These are phyloP conservation scores for Xerus rutilus DNA, from an alignment of 2,797 vertebrate species.

Conservation along the genomic window DNA sequence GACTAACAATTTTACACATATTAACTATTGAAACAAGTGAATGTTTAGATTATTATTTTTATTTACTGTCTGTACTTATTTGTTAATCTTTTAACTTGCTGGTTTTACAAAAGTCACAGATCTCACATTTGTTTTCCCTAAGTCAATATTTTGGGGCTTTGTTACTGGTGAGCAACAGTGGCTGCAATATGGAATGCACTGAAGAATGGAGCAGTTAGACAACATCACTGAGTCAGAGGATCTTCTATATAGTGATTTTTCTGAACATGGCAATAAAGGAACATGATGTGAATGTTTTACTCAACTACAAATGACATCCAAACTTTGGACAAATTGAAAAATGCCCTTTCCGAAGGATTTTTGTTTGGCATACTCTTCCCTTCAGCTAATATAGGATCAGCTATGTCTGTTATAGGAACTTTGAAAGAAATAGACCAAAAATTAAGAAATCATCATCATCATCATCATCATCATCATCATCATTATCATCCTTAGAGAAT, in stretches of 20 bases:
- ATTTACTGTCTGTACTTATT: neutral
- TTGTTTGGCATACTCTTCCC: neutral
- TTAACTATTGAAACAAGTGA: constrained; percentile 41
- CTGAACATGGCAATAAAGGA: neutral
- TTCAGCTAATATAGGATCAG: neutral
- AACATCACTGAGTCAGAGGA: neutral
- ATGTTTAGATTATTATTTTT: neutral
- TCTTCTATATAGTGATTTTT: neutral
- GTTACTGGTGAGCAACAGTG: neutral
- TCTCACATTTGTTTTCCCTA: constrained; percentile 36
- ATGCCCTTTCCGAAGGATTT: neutral
- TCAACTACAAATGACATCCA: neutral
- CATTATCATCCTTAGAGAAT: neutral
- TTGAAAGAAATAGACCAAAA: neutral
- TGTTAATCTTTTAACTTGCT: constrained; percentile 15
- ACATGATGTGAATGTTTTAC: neutral
- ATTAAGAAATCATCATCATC: neutral
- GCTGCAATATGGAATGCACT: neutral
- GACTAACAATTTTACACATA: constrained; percentile 27
- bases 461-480: too few relatives aligned
- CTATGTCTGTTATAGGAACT: neutral
- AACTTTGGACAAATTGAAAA: constrained; percentile 2
- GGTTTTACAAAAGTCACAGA: constrained; percentile 1
- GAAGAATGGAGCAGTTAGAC: neutral
- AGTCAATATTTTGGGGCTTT: neutral